phyloP scores from a whole-genome alignment of 2,797 vertebrate genomes.

The Poeciliopsis paucimaculata region DNA sequence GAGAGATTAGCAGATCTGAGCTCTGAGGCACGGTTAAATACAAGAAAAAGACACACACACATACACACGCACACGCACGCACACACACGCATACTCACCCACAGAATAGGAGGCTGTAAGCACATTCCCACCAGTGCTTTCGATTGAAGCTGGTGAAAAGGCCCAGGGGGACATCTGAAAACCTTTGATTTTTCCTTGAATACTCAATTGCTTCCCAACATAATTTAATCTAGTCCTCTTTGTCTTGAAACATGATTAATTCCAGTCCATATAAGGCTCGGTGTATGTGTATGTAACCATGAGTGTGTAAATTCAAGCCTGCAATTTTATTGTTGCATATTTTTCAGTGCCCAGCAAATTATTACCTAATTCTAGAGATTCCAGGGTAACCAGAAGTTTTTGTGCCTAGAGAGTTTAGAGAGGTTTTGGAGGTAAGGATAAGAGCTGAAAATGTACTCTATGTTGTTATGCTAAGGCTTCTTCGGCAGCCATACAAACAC shows the following conservation, averaged over 20 bases:
- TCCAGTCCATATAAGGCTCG: constrained; percentile 27
- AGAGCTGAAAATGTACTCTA: constrained; percentile 2
- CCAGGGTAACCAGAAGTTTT: not conserved
- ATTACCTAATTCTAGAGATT: constrained; percentile 13
- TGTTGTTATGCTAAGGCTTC: constrained; percentile 15
- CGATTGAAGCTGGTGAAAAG: constrained; percentile 58
- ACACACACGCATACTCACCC: not conserved
- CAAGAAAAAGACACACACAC: constrained; percentile 1
- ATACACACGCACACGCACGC: too few relatives aligned
- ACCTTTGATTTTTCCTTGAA: constrained; percentile 69
- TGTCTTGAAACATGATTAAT: constrained; percentile 55
- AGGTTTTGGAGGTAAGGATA: constrained; percentile 5
- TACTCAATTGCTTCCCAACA: constrained; percentile 54
- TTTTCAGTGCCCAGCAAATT: constrained; percentile 10
- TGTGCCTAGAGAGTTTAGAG: not conserved
- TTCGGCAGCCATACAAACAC: constrained; percentile 47
- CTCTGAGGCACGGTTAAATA: constrained; percentile 26
- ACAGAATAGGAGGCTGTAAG: constrained; percentile 44
- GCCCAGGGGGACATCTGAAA: constrained; percentile 60
- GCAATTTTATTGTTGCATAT: constrained; percentile 3
- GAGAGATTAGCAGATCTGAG: constrained; percentile 55
- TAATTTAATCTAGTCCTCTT: constrained; percentile 52
- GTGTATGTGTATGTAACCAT: constrained; percentile 36
- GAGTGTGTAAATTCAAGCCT: constrained; percentile 25
- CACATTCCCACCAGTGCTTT: constrained; percentile 55